These are phyloP conservation scores for Megaleporinus macrocephalus DNA, from an alignment of 2,113 vertebrate genomes.

Conservation along the genomic window DNA sequence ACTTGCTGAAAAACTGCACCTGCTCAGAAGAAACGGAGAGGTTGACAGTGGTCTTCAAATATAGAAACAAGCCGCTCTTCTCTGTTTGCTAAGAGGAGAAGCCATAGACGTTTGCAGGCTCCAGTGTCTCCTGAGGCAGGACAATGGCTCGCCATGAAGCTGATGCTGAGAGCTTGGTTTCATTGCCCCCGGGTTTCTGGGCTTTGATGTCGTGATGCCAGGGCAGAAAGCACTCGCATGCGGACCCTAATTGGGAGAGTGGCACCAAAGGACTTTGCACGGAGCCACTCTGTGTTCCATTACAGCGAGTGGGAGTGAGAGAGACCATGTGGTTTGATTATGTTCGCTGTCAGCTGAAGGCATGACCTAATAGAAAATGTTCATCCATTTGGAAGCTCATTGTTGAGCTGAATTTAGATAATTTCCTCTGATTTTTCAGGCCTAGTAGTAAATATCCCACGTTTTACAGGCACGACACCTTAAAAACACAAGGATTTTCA, in stretches of 20 bases:
- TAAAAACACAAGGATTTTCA: neutral
- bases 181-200: slow-evolving; percentile 27
- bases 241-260: slow-evolving; percentile 54
- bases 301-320: slow-evolving; percentile 25
- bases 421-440: slow-evolving; percentile 11
- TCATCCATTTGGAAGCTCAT: slow-evolving; percentile 31
- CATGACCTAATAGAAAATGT: slow-evolving; percentile 50
- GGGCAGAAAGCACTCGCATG: slow-evolving; percentile 52
- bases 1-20: neutral
- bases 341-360: slow-evolving; percentile 30
- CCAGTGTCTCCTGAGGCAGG: slow-evolving; percentile 19
- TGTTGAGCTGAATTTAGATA: slow-evolving; percentile 14
- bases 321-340: slow-evolving; percentile 48
- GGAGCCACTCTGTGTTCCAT: slow-evolving; percentile 46
- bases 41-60: neutral
- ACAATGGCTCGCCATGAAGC: slow-evolving; percentile 31
- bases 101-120: slow-evolving; percentile 15
- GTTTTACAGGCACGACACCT: neutral
- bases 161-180: slow-evolving; percentile 41
- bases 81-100: slow-evolving; percentile 17
- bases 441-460: slow-evolving; percentile 10
- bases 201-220: slow-evolving; percentile 51
- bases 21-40: neutral
- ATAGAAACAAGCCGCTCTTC: slow-evolving; percentile 12
- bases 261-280: slow-evolving; percentile 47